A percentile compares a stretch with the other conserved stretches of the same genome.
Evolutionary conservation across 2,888 invertebrate genomes (phyloP).

Genomic region (Protonemura montana): DNA sequence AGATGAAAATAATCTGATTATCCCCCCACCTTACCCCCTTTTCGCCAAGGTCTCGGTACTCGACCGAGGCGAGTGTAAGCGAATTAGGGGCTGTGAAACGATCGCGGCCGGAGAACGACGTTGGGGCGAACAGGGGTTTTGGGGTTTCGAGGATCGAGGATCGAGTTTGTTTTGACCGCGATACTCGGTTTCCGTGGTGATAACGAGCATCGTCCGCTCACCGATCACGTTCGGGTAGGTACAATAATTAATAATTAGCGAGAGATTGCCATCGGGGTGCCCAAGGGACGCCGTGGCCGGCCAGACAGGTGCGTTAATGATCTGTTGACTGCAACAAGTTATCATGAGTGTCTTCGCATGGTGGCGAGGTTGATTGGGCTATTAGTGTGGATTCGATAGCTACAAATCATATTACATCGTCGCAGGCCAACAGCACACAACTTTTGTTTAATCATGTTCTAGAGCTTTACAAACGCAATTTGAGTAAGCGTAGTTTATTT

Average conservation of each 20-base stretch:
- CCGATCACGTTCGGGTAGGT: background rate
- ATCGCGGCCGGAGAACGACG: background rate
- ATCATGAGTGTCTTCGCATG: background rate
- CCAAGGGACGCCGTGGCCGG: background rate
- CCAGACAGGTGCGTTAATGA: background rate
- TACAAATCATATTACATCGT: no score
- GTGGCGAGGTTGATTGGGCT: background rate
- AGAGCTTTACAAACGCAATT: no score
- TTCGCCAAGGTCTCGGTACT: background rate
- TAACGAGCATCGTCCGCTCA: background rate
- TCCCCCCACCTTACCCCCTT: background rate
- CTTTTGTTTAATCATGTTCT: no score
- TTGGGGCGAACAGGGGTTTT: background rate
- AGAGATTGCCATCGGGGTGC: background rate
- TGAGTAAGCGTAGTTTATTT: no score
- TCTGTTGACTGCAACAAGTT: slow-evolving; percentile 5
- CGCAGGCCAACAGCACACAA: no score
- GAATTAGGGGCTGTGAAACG: slow-evolving; percentile 7
- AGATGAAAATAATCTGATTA: slow-evolving; percentile 37
- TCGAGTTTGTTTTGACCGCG: background rate
- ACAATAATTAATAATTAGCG: background rate
- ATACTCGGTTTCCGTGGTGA: background rate
- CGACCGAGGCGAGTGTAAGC: background rate
- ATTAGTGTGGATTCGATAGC: no score
- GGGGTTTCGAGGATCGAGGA: background rate